Evolutionary conservation across 1,140 invertebrate genomes (phyloP), one percentile per base, ranked within the genome.

Genomic region (Lordiphosa clarofinis): DNA sequence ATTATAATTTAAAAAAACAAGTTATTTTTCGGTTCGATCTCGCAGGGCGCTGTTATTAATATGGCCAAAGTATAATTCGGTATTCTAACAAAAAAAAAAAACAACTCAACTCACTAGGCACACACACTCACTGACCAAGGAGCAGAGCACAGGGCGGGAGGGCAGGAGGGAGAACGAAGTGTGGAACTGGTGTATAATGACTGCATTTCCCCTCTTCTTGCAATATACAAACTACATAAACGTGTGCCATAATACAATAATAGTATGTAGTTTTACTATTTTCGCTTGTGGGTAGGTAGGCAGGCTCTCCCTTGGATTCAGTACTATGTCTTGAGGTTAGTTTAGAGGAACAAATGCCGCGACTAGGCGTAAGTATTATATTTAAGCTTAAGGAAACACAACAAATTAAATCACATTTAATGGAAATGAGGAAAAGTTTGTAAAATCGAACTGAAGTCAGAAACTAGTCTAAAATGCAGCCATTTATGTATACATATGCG

Each of bases 381-480:
- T 31, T 31, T 31, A 46, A 24, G 24, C 28, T 28, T 31, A 28
- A 21, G 21, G 19, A n/a, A 37, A 38, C n/a, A 38, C 15, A 38
- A 12, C 8, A 15, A 10, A 31, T 53, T 13, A 59, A 65, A 68
- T 60, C 50, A 61, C 40, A 60, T 43, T 24, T 53, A 47, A 59
- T 52, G 24, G 40, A 52, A 43, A 21, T 50, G 35, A 33, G 36
- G 35, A 38, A 21, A 19, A 50, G 24, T 19, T 28, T 39, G 42
- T 15, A 40, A 36, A 36, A 49, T 37, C 21, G 19, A 38, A 61
- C 21, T 15, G 36, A 28, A 48, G 44, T 48, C 37, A 65, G 47
- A 48, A 31, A 56, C 33, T 42, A 55, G 13, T 36, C 61, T 66
- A 66, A 66, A 66, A 65, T 66, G 61, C 61, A 66, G 61, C 63